Percentiles rank a stretch among this genome's conserved stretches.
Conservation (phyloP, 2,888 invertebrate species). For the Brenthis ino region DNA sequence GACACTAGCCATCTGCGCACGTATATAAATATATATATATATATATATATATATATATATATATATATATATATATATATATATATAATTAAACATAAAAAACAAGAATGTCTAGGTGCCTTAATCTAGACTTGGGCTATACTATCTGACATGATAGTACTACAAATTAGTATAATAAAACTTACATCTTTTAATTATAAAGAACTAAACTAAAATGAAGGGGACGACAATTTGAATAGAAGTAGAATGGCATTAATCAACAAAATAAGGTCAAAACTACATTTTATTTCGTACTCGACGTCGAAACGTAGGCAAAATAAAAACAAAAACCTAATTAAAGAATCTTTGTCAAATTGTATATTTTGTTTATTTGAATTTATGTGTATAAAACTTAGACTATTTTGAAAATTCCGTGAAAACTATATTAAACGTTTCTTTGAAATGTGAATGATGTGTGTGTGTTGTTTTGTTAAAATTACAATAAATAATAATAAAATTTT, state of each 20-base stretch:
- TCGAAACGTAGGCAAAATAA: neutral
- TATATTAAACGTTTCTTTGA: neutral
- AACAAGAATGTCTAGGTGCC: no score
- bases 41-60: no score
- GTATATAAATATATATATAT: no score
- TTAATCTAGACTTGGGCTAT: no score
- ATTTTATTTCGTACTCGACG: conserved; percentile 9
- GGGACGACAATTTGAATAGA: neutral
- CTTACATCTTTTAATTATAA: neutral
- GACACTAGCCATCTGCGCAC: no score
- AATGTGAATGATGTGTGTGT: neutral
- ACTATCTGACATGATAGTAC: no score
- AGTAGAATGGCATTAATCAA: conserved; percentile 1
- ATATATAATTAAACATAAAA: no score
- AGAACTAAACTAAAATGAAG: neutral
- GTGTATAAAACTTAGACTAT: neutral
- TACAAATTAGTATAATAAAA: neutral
- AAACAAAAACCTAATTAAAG: conserved; percentile 10
- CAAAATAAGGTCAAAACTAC: conserved; percentile 7
- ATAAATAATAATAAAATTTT: no score
- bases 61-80: no score
- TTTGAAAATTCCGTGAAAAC: no score
- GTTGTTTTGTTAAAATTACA: no score
- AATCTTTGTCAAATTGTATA: conserved; percentile 10
- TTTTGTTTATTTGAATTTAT: conserved; percentile 5